These are phyloP conservation scores for Sebastes schlegelii DNA, from an alignment of 2,113 vertebrate species.

Conservation along the genomic window DNA sequence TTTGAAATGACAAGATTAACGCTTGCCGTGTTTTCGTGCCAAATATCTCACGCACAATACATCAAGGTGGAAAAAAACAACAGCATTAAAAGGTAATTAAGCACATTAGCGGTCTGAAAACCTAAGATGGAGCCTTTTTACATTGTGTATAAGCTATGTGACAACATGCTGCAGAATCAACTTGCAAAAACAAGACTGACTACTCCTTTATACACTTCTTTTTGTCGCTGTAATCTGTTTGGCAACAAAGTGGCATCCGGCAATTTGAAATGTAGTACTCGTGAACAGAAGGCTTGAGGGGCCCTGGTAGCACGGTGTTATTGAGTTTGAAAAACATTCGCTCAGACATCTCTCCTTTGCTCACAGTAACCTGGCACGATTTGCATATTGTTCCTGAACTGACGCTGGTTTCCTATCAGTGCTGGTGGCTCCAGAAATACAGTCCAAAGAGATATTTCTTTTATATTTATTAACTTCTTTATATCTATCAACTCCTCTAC, in stretches of 20 bases:
- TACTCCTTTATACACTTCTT: background rate
- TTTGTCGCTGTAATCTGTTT: slow-evolving; percentile 17
- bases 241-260: slow-evolving; percentile 4
- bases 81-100: background rate
- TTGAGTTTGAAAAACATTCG: slow-evolving; percentile 48
- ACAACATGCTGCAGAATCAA: slow-evolving; percentile 1
- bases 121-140: background rate
- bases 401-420: slow-evolving; percentile 25
- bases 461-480: background rate
- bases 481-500: background rate
- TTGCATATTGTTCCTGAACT: slow-evolving; percentile 37
- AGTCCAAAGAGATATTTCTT: background rate
- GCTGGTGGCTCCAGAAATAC: slow-evolving; percentile 16
- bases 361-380: slow-evolving; percentile 21
- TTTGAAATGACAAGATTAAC: slow-evolving; percentile 14
- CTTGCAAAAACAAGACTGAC: slow-evolving; percentile 5
- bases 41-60: background rate
- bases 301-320: slow-evolving; percentile 17
- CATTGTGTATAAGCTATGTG: background rate
- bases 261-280: slow-evolving; percentile 55
- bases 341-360: slow-evolving; percentile 33
- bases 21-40: background rate
- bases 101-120: background rate
- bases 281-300: slow-evolving; percentile 40
- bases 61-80: background rate